Conservation (phyloP, 2,113 vertebrate genomes). For the Ranitomeya imitator region DNA sequence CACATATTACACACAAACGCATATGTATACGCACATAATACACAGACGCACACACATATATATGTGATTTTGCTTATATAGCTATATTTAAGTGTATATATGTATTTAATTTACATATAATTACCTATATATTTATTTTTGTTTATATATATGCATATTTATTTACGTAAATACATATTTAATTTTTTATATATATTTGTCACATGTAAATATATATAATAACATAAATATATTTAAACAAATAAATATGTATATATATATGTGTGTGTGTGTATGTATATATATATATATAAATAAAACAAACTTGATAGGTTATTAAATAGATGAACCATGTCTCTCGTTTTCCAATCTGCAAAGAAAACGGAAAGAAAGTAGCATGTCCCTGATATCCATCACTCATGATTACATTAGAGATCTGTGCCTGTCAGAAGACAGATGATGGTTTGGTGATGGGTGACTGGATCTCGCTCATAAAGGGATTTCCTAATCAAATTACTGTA, state of each 20-base stretch:
- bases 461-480: conserved; percentile 25
- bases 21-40: too few relatives aligned
- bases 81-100: too few relatives aligned
- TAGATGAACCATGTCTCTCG: neutral
- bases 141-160: too few relatives aligned
- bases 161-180: too few relatives aligned
- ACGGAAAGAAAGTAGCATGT: neutral
- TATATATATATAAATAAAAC: neutral
- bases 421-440: conserved; percentile 35
- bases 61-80: too few relatives aligned
- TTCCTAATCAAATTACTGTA: conserved; percentile 48
- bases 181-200: too few relatives aligned
- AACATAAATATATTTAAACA: too few relatives aligned
- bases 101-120: too few relatives aligned
- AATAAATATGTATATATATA: neutral
- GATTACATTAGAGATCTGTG: conserved; percentile 26
- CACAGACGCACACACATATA: too few relatives aligned
- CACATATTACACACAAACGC: neutral
- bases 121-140: too few relatives aligned
- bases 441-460: conserved; percentile 23
- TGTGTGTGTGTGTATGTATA: too few relatives aligned
- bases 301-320: neutral
- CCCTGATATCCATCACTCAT: conserved; percentile 23
- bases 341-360: conserved; percentile 3
- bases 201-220: too few relatives aligned